Conservation (phyloP, 23 tunicate genomes). For the Halocynthia aurantium region DNA sequence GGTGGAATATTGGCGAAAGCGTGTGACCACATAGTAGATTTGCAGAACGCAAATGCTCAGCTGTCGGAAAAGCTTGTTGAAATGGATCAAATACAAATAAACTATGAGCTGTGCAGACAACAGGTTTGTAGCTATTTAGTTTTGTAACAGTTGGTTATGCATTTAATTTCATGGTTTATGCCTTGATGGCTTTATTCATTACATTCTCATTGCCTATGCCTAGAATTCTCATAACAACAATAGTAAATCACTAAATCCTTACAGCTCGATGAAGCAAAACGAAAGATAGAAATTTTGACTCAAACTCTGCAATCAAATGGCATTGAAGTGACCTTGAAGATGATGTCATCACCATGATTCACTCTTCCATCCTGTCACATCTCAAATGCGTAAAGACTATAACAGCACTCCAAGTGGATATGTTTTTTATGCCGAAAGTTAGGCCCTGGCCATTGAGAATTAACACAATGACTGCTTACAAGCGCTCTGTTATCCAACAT, state of each 20-base stretch:
- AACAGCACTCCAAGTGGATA: too few relatives aligned
- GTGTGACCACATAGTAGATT: conserved; percentile 72
- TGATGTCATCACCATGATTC: not conserved
- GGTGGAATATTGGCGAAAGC: conserved; percentile 99
- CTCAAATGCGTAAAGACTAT: not conserved
- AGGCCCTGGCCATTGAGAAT: too few relatives aligned
- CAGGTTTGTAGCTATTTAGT: conserved; percentile 23
- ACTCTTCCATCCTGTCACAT: too few relatives aligned
- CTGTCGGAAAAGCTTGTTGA: conserved; percentile 37
- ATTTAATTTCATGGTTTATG: too few relatives aligned
- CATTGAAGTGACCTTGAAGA: conserved; percentile 64
- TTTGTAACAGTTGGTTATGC: too few relatives aligned
- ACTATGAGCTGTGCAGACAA: conserved; percentile 41
- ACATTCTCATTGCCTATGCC: too few relatives aligned
- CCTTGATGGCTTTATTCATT: too few relatives aligned
- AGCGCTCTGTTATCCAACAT: too few relatives aligned
- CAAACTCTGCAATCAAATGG: conserved; percentile 69
- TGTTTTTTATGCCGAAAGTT: too few relatives aligned
- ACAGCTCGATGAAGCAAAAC: conserved; percentile 71
- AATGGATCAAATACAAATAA: conserved; percentile 52
- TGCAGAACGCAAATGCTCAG: conserved; percentile 43
- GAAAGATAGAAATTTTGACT: conserved; percentile 50
- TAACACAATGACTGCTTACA: too few relatives aligned
- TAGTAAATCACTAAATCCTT: not conserved
- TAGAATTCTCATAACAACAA: too few relatives aligned